Conservation (phyloP, 2,113 vertebrate species). For the Grus americana region DNA sequence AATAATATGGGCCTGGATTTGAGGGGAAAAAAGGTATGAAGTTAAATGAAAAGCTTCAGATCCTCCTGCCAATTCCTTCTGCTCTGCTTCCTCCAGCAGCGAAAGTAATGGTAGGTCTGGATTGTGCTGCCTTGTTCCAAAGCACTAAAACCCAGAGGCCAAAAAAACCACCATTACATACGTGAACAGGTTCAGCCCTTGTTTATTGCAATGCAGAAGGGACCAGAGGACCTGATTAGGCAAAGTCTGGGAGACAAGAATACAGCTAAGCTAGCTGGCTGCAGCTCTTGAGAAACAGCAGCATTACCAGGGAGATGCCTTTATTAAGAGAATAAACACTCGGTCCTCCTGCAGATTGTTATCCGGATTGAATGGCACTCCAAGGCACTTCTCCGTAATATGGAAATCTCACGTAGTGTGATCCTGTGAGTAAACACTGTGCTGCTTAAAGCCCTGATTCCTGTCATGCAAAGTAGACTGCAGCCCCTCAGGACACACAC, state of each 20-base stretch:
- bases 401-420: not conserved
- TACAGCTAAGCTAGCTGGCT: not conserved
- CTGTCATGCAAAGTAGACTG: not conserved
- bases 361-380: not conserved
- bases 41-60: not conserved
- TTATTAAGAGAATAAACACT: constrained; percentile 31
- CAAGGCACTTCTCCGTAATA: not conserved
- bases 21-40: not conserved
- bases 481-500: not conserved
- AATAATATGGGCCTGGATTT: not conserved
- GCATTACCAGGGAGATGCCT: not conserved
- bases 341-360: not conserved
- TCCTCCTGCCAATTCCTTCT: not conserved
- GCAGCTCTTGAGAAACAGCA: not conserved
- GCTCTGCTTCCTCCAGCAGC: not conserved
- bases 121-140: not conserved
- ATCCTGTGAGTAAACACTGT: constrained; percentile 7
- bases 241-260: not conserved
- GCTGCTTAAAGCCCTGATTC: not conserved
- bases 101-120: not conserved
- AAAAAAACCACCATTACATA: not conserved
- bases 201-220: not conserved
- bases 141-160: not conserved
- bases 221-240: not conserved
- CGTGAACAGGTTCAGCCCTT: not conserved